Conservation (phyloP, 1,140 invertebrate species). For the Adoxophyes honmai region DNA sequence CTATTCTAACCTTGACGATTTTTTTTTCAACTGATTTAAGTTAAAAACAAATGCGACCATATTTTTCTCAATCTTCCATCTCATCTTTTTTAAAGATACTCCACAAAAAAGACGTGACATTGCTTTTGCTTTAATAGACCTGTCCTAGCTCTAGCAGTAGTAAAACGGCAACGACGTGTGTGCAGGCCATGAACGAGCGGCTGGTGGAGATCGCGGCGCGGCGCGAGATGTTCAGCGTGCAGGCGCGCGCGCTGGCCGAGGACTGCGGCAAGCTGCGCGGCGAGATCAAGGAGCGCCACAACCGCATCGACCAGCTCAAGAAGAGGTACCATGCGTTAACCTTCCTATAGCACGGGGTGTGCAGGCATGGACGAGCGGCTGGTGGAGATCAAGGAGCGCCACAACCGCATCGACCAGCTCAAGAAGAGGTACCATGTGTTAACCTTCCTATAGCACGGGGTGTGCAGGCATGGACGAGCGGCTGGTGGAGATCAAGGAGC, state of each 20-base stretch:
- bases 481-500: slow-evolving; percentile 74
- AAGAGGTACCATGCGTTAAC: slow-evolving; percentile 51
- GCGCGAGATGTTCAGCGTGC: slow-evolving; percentile 77
- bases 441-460: too few species aligned
- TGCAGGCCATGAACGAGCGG: slow-evolving; percentile 81
- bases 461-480: slow-evolving; percentile 79
- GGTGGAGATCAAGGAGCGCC: slow-evolving; percentile 76
- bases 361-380: slow-evolving; percentile 79
- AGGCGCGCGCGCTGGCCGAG: slow-evolving; percentile 77
- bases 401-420: slow-evolving; percentile 79
- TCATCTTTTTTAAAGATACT: too few species aligned
- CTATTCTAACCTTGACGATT: too few species aligned
- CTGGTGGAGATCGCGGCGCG: slow-evolving; percentile 79
- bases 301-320: slow-evolving; percentile 80
- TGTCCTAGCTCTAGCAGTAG: too few species aligned
- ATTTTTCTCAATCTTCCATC: too few species aligned
- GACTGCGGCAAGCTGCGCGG: slow-evolving; percentile 78
- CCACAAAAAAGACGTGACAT: too few species aligned
- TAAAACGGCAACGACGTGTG: too few species aligned
- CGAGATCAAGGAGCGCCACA: slow-evolving; percentile 77
- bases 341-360: too few species aligned
- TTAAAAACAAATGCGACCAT: too few species aligned
- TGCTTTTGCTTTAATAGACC: too few species aligned
- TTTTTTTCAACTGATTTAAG: too few species aligned
- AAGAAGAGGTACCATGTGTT: slow-evolving; percentile 64